These are phyloP conservation scores for Parnassius mnemosyne DNA, from an alignment of 2,888 invertebrate species.

Conservation along the genomic window DNA sequence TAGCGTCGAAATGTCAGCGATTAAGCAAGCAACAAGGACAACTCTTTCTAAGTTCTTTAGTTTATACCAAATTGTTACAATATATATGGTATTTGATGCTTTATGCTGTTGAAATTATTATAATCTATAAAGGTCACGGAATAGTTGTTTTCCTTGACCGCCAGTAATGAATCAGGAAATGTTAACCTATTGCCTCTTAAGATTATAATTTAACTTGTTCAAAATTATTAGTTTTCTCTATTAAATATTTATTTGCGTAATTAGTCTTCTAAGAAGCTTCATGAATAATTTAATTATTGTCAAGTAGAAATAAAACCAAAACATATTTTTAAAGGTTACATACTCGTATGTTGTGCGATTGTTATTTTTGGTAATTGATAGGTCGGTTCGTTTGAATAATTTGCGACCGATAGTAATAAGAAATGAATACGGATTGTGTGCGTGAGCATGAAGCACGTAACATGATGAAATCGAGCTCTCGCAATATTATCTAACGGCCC, in stretches of 20 bases:
- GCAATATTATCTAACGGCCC: slow-evolving; percentile 59
- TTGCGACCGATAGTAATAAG: slow-evolving; percentile 36
- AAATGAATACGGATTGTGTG: slow-evolving; percentile 37
- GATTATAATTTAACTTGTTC: slow-evolving; percentile 34
- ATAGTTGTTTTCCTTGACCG: slow-evolving; percentile 73
- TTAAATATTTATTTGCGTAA: slow-evolving; percentile 2
- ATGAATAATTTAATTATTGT: background rate
- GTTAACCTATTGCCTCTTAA: slow-evolving; percentile 40
- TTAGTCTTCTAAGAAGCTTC: background rate
- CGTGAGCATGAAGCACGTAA: slow-evolving; percentile 53
- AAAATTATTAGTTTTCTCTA: slow-evolving; percentile 23
- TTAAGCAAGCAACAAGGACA: slow-evolving; percentile 78
- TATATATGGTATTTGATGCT: slow-evolving; percentile 74
- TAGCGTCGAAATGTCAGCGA: slow-evolving; percentile 73
- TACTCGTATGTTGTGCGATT: background rate
- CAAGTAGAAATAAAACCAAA: background rate
- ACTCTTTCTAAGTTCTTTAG: slow-evolving; percentile 74
- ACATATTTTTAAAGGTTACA: background rate
- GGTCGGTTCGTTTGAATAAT: slow-evolving; percentile 39
- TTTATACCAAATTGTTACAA: slow-evolving; percentile 48
- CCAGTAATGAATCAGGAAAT: slow-evolving; percentile 57
- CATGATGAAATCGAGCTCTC: slow-evolving; percentile 59
- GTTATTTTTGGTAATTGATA: slow-evolving; percentile 38
- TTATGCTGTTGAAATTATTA: slow-evolving; percentile 72
- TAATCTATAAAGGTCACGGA: slow-evolving; percentile 68